phyloP scores from a whole-genome alignment of 2,113 vertebrate species.

The Erythrolamprus reginae region DNA sequence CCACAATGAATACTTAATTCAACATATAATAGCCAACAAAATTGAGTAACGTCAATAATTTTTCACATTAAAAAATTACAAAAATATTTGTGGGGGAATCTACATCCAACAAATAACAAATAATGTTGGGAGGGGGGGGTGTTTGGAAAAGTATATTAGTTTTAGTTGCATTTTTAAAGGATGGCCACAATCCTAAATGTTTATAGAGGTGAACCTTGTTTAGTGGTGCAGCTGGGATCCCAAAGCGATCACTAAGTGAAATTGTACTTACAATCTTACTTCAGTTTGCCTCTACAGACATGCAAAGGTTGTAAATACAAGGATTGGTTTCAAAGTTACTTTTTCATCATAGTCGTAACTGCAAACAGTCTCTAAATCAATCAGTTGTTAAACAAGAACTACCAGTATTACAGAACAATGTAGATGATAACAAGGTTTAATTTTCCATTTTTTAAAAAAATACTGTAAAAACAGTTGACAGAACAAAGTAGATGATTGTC shows the following conservation, averaged over 20 bases:
- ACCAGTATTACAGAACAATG: background rate
- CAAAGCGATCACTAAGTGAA: background rate
- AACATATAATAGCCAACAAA: background rate
- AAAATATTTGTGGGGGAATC: background rate
- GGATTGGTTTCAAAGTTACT: background rate
- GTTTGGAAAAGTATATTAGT: background rate
- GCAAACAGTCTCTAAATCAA: background rate
- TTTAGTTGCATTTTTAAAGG: background rate
- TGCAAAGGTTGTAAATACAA: background rate
- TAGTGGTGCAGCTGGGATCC: background rate
- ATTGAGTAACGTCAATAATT: background rate
- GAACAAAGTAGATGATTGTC: background rate
- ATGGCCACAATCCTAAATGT: background rate
- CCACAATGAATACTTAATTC: background rate
- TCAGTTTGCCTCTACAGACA: background rate
- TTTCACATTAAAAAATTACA: background rate
- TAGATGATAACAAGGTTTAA: background rate
- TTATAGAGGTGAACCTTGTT: background rate
- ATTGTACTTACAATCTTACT: background rate
- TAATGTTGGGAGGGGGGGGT: too few relatives aligned
- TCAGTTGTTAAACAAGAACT: background rate
- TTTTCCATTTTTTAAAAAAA: background rate
- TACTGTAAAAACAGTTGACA: background rate
- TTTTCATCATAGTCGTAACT: background rate
- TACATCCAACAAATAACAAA: background rate